Evolutionary conservation across 2,888 invertebrate species (phyloP).

Genomic region (Adineta ricciae): DNA sequence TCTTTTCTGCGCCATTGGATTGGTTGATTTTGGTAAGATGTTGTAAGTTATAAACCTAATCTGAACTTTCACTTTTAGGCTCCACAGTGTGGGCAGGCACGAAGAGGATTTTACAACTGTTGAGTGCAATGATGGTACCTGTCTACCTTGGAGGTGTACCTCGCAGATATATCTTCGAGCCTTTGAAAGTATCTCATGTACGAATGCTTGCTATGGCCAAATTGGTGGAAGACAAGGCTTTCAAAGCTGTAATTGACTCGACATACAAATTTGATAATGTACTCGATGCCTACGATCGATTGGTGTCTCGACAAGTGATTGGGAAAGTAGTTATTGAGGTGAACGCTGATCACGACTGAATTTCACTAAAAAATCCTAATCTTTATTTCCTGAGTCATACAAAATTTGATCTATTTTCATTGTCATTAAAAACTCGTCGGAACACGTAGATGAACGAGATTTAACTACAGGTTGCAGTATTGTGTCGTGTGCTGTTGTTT

Average conservation of each 20-base stretch:
- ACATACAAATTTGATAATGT: neutral
- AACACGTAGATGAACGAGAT: no score
- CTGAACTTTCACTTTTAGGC: neutral
- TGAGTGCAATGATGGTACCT: neutral
- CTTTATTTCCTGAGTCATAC: no score
- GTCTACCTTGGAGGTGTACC: slow-evolving; percentile 1
- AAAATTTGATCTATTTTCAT: no score
- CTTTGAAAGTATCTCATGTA: neutral
- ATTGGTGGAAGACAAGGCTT: neutral
- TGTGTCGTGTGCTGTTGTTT: no score
- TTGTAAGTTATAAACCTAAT: neutral
- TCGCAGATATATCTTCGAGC: neutral
- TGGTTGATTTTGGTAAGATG: neutral
- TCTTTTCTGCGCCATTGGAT: neutral
- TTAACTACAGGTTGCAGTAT: no score
- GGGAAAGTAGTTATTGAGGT: neutral
- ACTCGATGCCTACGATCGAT: neutral
- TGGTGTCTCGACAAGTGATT: neutral
- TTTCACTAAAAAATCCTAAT: no score
- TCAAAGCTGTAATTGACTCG: neutral
- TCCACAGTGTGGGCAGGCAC: neutral
- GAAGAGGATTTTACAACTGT: neutral
- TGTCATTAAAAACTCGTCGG: no score
- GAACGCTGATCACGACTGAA: neutral
- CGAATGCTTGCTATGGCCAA: neutral